These are phyloP conservation scores for Nephrotoma flavescens DNA, from an alignment of 2,888 invertebrate species.

Conservation along the genomic window DNA sequence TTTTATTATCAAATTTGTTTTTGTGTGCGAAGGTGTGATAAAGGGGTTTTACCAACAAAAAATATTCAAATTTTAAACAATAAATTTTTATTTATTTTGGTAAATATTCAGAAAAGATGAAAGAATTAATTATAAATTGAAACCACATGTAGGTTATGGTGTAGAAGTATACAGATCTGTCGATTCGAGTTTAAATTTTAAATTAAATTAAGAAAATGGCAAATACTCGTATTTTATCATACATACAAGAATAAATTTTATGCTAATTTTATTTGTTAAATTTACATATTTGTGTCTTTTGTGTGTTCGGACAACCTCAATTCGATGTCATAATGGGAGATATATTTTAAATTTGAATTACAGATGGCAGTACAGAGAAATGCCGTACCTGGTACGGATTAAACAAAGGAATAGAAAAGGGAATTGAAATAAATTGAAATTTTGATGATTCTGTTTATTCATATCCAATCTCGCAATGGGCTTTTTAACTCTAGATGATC, in stretches of 20 bases:
- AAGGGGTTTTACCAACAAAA: not conserved
- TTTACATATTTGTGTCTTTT: not conserved
- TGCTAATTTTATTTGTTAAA: not conserved
- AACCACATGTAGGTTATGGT: not conserved
- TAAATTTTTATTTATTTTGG: not conserved
- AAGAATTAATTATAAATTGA: not conserved
- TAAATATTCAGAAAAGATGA: not conserved
- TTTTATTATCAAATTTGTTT: not conserved
- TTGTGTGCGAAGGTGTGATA: not conserved
- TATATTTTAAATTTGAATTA: no score
- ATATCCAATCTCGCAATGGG: no score
- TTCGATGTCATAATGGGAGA: no score
- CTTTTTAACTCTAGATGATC: no score
- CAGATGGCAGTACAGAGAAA: no score
- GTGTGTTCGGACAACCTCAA: no score
- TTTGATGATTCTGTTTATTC: no score
- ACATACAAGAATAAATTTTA: not conserved
- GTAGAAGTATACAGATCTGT: not conserved
- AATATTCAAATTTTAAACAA: not conserved
- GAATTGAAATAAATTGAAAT: no score
- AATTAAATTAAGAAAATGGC: not conserved
- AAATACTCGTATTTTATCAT: not conserved
- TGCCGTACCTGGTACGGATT: no score
- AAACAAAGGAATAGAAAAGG: no score
- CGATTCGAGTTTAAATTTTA: not conserved